Evolutionary conservation across 2,113 vertebrate species (phyloP).

Genomic region (Hemibagrus wyckioides): DNA sequence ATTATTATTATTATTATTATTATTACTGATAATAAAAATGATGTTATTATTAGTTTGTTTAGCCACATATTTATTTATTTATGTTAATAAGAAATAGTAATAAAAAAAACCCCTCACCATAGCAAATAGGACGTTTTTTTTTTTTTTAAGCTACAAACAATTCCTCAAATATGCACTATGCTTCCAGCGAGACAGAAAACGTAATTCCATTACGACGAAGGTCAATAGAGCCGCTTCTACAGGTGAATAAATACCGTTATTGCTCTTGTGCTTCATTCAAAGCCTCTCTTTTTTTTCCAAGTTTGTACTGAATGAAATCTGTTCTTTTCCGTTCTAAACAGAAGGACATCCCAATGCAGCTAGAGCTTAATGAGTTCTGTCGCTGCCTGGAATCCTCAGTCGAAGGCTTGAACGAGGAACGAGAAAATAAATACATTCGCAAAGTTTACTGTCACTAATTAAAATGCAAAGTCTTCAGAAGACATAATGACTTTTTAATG

Average conservation of each 20-base stretch:
- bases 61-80: too few species aligned
- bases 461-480: not conserved
- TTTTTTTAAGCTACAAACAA: not conserved
- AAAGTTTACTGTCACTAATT: constrained; percentile 23
- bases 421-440: not conserved
- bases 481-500: constrained; percentile 27
- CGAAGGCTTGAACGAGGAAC: not conserved
- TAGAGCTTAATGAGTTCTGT: constrained; percentile 24
- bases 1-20: too few species aligned
- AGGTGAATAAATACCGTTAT: constrained; percentile 7
- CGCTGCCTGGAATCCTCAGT: constrained; percentile 27
- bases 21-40: too few species aligned
- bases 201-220: not conserved
- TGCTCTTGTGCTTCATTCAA: not conserved
- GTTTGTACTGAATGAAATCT: not conserved
- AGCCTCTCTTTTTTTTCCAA: not conserved
- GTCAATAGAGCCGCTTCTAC: constrained; percentile 12
- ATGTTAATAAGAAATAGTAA: too few species aligned
- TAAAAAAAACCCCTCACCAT: not conserved
- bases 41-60: too few species aligned
- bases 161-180: not conserved
- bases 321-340: constrained; percentile 26
- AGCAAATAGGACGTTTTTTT: not conserved
- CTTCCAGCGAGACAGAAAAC: constrained; percentile 6
- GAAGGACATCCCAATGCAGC: not conserved